Conservation (phyloP, 2,888 invertebrate genomes). For the Beris morrisii region DNA sequence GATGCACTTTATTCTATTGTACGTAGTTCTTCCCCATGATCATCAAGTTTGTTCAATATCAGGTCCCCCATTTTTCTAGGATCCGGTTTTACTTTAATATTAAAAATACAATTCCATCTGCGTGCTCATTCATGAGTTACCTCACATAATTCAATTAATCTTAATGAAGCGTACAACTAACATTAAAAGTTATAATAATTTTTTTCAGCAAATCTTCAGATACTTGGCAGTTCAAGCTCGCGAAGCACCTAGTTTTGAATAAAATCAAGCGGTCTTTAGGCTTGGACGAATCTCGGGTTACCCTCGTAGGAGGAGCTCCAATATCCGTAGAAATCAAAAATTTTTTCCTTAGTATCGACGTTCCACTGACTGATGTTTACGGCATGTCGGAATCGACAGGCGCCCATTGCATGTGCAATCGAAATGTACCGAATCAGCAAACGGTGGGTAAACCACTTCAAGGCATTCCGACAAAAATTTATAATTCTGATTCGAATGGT, state of each 20-base stretch:
- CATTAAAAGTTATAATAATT: background rate
- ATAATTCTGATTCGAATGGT: conserved; percentile 66
- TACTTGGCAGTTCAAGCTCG: conserved; percentile 71
- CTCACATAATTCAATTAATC: no score
- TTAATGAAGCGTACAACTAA: no score
- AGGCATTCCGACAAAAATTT: conserved; percentile 68
- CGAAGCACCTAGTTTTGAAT: conserved; percentile 71
- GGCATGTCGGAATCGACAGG: conserved; percentile 84
- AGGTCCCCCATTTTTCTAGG: no score
- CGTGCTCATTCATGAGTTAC: no score
- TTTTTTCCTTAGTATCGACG: conserved; percentile 82
- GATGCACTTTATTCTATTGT: no score
- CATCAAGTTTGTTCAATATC: no score
- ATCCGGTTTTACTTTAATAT: no score
- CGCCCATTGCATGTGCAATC: conserved; percentile 68
- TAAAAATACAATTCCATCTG: no score
- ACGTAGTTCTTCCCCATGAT: no score
- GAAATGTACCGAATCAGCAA: conserved; percentile 62
- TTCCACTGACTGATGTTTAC: conserved; percentile 78
- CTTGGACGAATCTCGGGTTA: conserved; percentile 68
- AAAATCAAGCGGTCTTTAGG: conserved; percentile 77
- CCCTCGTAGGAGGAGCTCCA: conserved; percentile 81
- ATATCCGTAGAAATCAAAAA: conserved; percentile 76
- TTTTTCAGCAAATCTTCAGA: conserved; percentile 45
- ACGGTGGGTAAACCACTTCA: conserved; percentile 68